Evolutionary conservation across 2,888 invertebrate genomes (phyloP).

Genomic region (Neoaliturus tenellus): DNA sequence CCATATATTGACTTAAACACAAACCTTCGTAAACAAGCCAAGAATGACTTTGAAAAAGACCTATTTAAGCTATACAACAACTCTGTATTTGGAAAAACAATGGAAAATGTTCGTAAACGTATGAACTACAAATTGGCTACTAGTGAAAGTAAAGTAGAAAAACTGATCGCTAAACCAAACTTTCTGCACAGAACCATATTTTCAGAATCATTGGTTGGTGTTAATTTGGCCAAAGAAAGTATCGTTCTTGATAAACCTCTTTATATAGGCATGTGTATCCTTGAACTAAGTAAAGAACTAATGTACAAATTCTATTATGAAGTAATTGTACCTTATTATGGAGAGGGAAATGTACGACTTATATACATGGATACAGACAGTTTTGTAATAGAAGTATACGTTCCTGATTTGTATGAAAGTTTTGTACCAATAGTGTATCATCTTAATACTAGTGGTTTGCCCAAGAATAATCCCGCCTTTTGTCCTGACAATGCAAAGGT

Average conservation of each 20-base stretch:
- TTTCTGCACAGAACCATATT: constrained; percentile 55
- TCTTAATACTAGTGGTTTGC: constrained; percentile 61
- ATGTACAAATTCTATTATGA: constrained; percentile 46
- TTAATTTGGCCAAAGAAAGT: neutral
- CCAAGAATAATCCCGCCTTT: constrained; percentile 38
- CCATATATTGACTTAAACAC: constrained; percentile 8
- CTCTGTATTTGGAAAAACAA: neutral
- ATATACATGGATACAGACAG: constrained; percentile 60
- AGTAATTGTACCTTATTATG: constrained; percentile 62
- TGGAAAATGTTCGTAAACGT: neutral
- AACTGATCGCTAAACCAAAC: neutral
- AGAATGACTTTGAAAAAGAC: neutral
- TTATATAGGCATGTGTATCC: neutral
- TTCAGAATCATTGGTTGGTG: constrained; percentile 45
- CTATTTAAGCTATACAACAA: constrained; percentile 7
- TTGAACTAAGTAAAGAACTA: neutral
- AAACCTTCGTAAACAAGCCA: constrained; percentile 15
- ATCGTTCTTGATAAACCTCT: neutral
- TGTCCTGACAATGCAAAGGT: constrained; percentile 65
- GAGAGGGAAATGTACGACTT: constrained; percentile 62
- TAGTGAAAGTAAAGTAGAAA: neutral
- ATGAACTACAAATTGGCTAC: neutral
- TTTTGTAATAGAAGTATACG: constrained; percentile 67
- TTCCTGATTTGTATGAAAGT: constrained; percentile 70
- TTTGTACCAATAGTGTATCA: constrained; percentile 54